Evolutionary conservation across 2,113 vertebrate genomes (phyloP), one percentile per base, ranked within the genome.

Genomic region (Arvicanthis niloticus): DNA sequence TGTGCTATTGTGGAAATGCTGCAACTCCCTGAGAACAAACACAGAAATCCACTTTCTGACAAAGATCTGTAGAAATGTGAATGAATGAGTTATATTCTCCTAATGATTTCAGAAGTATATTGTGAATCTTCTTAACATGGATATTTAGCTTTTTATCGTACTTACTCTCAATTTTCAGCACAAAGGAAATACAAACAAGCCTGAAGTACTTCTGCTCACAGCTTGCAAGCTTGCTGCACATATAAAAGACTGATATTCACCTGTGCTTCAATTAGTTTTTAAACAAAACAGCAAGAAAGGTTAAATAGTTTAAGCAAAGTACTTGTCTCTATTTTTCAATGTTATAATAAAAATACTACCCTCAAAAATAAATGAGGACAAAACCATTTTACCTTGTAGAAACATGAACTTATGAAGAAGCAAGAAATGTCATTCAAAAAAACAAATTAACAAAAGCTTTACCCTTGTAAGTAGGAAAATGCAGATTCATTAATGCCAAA

Each of bases 31-130:
- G n/a, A 94, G 31, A 97, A 96, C 51, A 91, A 89, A 76, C 42
- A 82, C 70, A 92, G 75, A 95, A 75, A 85, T 76, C 65, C 96
- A 93, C 78, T 92, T 97, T 95, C 45, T 81, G 31, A 92, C 80
- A 90, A 97, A 94, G 56, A 89, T 73, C 45, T 77, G 62, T 89
- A 37, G 89, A 92, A 88, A 92, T 65, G 10, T 88, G n/a, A 91
- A 87, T 81, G 87, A 73, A 94, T 62, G 7, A 48, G 88, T 88
- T 80, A 89, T 48, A 21, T 91, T 91, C 72, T 88, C 65, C 81
- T 53, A 93, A 96, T 73, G 19, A 92, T 48, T 84, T 93, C 94
- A 73, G 77, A 82, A 87, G 68, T 75, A 96, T 88, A 84, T 81
- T 94, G 45, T 96, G 91, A 97, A 78, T 90, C 60, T 93, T 92